Base-by-base conservation (phyloP, 2,888 invertebrate species). In the Drosophila neotestacea region DNA sequence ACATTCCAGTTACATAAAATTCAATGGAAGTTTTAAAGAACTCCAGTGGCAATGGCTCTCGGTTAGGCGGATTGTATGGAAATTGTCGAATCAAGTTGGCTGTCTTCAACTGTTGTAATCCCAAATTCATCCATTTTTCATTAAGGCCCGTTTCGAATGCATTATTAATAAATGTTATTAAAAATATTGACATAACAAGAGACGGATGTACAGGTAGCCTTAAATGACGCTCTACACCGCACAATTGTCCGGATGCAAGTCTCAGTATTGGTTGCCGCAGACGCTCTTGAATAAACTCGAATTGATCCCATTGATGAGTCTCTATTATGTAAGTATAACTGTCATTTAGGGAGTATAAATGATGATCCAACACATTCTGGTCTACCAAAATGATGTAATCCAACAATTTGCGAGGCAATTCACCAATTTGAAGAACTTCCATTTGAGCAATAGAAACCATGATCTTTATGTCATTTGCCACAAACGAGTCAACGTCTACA, bases 271-370 rank as follows among this genome's bases (percentile, higher is more conserved):
- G 74, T 1, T 55, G 9, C 0, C 1, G 1, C 4, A 76, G 32
- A 5, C 61, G 67, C 4, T 30, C n/a, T 30, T 79, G 79, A 10
- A 60, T 50, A 13, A 50, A 60, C 1, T 42, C 27, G 10, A 27
- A 32, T 11, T 32, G 50, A 0, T 4, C 1, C 50, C 41, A 60
- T 32, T 32, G n/a, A 2, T 50, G 22, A 4, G 13, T 6, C 4
- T 27, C 41, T 4, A 60, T 28, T 2, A 60, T n/a, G n/a, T 60
- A 60, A 13, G 27, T 42, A 22, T 42, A 60, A 4, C 50, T 60
- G 6, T 60, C 42, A n/a, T 60, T 60, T 2, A 60, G 27, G 1
- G 27, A 32, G 5, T 13, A 30, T 5, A 60, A 34, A 34, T 60
- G 60, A 1, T 42, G 27, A 50, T 50, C 22, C 1, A 39, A 30